phyloP scores from a whole-genome alignment of 2,797 vertebrate genomes.

The Uromys caudimaculatus region DNA sequence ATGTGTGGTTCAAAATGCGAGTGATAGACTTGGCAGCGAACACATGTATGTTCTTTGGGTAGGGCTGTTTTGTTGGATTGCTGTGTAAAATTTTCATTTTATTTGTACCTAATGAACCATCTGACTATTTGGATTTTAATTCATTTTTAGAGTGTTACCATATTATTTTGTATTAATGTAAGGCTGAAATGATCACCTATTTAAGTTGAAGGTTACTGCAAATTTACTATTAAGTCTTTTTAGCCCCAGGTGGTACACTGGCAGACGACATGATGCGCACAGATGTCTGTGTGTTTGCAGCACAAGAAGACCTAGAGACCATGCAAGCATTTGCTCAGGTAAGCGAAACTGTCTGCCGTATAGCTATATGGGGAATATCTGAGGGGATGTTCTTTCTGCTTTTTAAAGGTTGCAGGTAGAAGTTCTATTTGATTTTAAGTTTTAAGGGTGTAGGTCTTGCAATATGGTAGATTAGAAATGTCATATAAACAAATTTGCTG shows the following conservation, averaged over 20 bases:
- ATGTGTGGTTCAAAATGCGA: not conserved
- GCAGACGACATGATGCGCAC: conserved; percentile 97
- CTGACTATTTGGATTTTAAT: not conserved
- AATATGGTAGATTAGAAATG: not conserved
- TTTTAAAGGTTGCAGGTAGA: not conserved
- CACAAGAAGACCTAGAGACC: conserved; percentile 98
- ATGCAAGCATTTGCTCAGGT: conserved; percentile 99
- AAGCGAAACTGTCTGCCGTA: conserved; percentile 31
- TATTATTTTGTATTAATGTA: conserved; percentile 26
- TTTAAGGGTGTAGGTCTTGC: conserved; percentile 9
- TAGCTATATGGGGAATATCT: not conserved
- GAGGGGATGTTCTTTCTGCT: not conserved
- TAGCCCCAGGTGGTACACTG: conserved; percentile 97
- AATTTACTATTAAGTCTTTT: conserved; percentile 7
- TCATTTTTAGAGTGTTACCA: not conserved
- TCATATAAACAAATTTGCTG: not conserved
- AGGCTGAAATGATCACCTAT: conserved; percentile 7
- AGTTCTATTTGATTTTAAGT: not conserved
- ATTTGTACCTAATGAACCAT: not conserved
- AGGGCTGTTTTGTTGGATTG: not conserved
- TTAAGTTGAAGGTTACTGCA: not conserved
- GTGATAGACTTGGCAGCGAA: not conserved
- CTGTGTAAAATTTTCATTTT: not conserved
- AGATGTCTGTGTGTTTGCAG: conserved; percentile 97
- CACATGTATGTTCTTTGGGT: not conserved